Evolutionary conservation across 2,888 invertebrate genomes (phyloP).

Genomic region (Tetragonisca angustula): DNA sequence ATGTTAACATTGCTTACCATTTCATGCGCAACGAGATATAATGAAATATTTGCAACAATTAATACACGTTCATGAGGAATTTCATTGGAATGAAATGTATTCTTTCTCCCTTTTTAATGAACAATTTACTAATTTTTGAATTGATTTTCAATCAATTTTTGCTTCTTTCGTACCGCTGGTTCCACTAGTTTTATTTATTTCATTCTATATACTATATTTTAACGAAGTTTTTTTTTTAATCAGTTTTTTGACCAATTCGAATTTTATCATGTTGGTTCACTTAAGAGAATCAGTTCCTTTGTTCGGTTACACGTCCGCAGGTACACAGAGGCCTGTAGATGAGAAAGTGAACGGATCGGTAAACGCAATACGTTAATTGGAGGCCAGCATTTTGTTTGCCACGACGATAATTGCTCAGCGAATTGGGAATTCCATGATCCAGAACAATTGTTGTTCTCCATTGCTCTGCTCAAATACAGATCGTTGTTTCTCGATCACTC

Average conservation of each 20-base stretch:
- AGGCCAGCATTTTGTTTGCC: conserved; percentile 60
- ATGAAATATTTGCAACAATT: not conserved
- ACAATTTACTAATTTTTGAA: no score
- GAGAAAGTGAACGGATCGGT: conserved; percentile 37
- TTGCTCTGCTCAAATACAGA: conserved; percentile 4
- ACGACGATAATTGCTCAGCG: conserved; percentile 60
- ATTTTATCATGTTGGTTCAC: not conserved
- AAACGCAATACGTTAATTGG: conserved; percentile 63
- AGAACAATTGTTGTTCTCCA: conserved; percentile 48
- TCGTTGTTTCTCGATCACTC: conserved; percentile 28
- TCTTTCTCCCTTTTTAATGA: not conserved
- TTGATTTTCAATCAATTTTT: not conserved
- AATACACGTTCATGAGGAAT: not conserved
- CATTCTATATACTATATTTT: no score
- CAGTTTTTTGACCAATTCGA: no score
- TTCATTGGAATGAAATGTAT: not conserved
- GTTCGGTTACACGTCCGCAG: not conserved
- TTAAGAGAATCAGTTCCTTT: not conserved
- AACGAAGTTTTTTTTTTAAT: not conserved
- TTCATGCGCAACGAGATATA: not conserved
- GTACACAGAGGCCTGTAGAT: conserved; percentile 17
- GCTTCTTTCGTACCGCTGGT: not conserved
- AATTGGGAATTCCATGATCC: conserved; percentile 50
- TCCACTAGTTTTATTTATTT: no score
- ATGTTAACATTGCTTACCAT: not conserved